These are phyloP conservation scores for Lottia scabra DNA, from an alignment of 2,888 invertebrate genomes.

Conservation along the genomic window DNA sequence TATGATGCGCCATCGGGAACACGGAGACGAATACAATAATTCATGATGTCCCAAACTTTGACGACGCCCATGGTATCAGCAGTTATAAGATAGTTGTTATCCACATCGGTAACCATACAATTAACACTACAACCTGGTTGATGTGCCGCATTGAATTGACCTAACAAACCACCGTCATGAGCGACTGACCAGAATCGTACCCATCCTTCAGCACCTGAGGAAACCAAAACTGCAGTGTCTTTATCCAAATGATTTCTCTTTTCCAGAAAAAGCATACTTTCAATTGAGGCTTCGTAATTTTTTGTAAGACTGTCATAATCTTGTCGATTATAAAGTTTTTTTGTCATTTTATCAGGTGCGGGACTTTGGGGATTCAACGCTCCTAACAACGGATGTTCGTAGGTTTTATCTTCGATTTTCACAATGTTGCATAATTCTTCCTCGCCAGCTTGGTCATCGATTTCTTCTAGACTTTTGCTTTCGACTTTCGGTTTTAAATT, in stretches of 20 bases:
- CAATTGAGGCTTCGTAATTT: constrained; percentile 53
- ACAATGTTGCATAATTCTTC: neutral
- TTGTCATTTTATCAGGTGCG: neutral
- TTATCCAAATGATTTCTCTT: constrained; percentile 73
- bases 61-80: constrained; percentile 79
- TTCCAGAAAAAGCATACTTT: constrained; percentile 76
- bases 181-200: constrained; percentile 83
- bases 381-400: constrained; percentile 40
- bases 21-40: constrained; percentile 74
- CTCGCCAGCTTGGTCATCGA: neutral
- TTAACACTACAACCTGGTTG: constrained; percentile 74
- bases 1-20: constrained; percentile 28
- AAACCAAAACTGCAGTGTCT: constrained; percentile 75
- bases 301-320: constrained; percentile 47
- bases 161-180: constrained; percentile 76
- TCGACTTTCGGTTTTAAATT: no score
- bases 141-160: constrained; percentile 80
- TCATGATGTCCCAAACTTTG: constrained; percentile 82
- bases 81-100: constrained; percentile 77
- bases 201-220: constrained; percentile 81
- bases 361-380: constrained; percentile 27
- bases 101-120: constrained; percentile 78
- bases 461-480: neutral
- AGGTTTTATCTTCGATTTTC: constrained; percentile 8
- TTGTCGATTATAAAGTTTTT: constrained; percentile 22